Evolutionary conservation across 2,113 vertebrate genomes (phyloP).

Genomic region (Pleuronectes platessa): DNA sequence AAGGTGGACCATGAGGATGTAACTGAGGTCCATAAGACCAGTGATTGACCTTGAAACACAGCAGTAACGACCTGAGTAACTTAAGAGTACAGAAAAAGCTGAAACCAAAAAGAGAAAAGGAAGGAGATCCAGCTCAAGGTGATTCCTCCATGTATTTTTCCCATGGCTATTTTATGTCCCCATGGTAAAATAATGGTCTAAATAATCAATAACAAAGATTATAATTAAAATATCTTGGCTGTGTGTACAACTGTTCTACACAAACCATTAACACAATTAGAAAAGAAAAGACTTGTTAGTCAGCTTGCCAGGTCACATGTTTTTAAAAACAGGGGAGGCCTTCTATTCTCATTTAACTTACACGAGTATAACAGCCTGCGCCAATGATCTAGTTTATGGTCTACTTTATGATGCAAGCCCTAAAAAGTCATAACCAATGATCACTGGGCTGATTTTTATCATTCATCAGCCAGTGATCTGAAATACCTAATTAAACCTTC

Average conservation of each 20-base stretch:
- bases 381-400: slow-evolving; percentile 21
- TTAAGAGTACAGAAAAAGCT: too few relatives aligned
- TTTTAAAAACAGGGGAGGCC: not conserved
- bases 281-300: not conserved
- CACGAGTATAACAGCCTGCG: slow-evolving; percentile 50
- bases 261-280: not conserved
- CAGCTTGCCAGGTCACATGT: not conserved
- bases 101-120: too few relatives aligned
- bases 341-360: slow-evolving; percentile 34
- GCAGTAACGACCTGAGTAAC: too few relatives aligned
- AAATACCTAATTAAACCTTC: slow-evolving; percentile 72
- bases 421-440: slow-evolving; percentile 67
- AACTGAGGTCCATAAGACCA: too few relatives aligned
- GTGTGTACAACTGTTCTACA: not conserved
- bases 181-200: too few relatives aligned
- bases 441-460: slow-evolving; percentile 68
- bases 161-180: too few relatives aligned
- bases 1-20: too few relatives aligned
- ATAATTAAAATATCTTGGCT: not conserved
- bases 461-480: slow-evolving; percentile 63
- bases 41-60: too few relatives aligned
- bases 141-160: too few relatives aligned
- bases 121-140: too few relatives aligned
- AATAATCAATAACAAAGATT: not conserved
- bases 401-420: slow-evolving; percentile 55